A percentile compares a stretch with the other conserved stretches of the same genome.
These are phyloP conservation scores for Mystacides longicornis DNA, from an alignment of 2,888 invertebrate genomes.

Conservation along the genomic window DNA sequence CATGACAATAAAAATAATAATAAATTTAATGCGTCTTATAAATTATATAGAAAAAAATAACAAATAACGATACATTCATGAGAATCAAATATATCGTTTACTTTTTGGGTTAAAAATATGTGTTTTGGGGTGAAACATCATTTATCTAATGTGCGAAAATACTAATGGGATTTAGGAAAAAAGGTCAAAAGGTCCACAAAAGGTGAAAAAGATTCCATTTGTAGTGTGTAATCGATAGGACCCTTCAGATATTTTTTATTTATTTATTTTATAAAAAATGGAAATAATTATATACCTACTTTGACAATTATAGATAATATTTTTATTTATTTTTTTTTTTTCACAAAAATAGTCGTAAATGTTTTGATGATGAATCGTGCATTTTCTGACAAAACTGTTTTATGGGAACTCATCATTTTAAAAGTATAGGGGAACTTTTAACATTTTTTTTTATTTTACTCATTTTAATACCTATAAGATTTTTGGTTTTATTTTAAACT, in stretches of 20 bases:
- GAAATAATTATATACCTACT: neutral
- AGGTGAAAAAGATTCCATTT: conserved; percentile 19
- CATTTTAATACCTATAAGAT: too few species aligned
- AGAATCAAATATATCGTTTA: neutral
- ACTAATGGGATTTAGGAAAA: conserved; percentile 23
- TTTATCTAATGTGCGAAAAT: conserved; percentile 20
- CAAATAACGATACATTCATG: neutral
- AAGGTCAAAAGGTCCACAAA: conserved; percentile 18
- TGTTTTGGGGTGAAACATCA: conserved; percentile 44
- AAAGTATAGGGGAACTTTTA: neutral
- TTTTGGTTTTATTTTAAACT: too few species aligned
- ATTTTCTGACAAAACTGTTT: neutral
- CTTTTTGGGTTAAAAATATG: conserved; percentile 39
- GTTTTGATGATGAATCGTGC: conserved; percentile 1
- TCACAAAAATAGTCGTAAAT: neutral
- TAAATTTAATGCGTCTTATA: neutral
- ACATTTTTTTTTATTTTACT: neutral
- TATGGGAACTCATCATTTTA: neutral
- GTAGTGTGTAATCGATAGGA: conserved; percentile 22
- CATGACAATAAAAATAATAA: neutral
- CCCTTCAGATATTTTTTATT: neutral
- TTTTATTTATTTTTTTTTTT: neutral
- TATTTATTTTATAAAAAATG: neutral
- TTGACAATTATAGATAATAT: neutral
- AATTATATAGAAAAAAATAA: neutral